Conservation (phyloP, 2,888 invertebrate genomes). For the Diachrysia chrysitis region DNA sequence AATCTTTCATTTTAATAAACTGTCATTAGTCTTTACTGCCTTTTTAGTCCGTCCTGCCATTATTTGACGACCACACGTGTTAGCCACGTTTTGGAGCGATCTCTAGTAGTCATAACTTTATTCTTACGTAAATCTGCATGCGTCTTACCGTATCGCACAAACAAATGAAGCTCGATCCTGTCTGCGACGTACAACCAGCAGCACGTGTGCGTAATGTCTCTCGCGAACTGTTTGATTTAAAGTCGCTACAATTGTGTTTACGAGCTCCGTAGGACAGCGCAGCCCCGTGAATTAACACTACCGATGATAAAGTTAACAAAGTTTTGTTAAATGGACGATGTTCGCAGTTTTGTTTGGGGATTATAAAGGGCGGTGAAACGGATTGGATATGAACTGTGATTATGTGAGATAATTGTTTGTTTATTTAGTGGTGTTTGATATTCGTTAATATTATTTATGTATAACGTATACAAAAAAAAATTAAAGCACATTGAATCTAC, state of each 20-base stretch:
- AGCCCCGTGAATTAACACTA: slow-evolving; percentile 56
- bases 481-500: no score
- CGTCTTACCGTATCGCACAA: slow-evolving; percentile 48
- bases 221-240: slow-evolving; percentile 87
- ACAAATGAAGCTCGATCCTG: slow-evolving; percentile 57
- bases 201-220: slow-evolving; percentile 87
- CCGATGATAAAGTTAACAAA: slow-evolving; percentile 61
- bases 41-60: no score
- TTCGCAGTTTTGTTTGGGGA: slow-evolving; percentile 34
- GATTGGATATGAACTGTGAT: neutral
- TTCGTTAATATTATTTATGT: neutral
- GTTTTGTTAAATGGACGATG: slow-evolving; percentile 55
- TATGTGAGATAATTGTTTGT: neutral
- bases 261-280: slow-evolving; percentile 60
- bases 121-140: neutral
- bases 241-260: slow-evolving; percentile 87
- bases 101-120: no score
- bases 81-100: no score
- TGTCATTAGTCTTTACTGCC: no score
- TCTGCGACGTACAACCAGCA: slow-evolving; percentile 68
- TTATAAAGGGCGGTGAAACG: slow-evolving; percentile 15
- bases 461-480: no score
- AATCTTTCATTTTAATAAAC: no score
- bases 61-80: no score
- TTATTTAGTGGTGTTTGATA: neutral